phyloP scores from a whole-genome alignment of 2,888 invertebrate species.

The Microplitis deprimator region DNA sequence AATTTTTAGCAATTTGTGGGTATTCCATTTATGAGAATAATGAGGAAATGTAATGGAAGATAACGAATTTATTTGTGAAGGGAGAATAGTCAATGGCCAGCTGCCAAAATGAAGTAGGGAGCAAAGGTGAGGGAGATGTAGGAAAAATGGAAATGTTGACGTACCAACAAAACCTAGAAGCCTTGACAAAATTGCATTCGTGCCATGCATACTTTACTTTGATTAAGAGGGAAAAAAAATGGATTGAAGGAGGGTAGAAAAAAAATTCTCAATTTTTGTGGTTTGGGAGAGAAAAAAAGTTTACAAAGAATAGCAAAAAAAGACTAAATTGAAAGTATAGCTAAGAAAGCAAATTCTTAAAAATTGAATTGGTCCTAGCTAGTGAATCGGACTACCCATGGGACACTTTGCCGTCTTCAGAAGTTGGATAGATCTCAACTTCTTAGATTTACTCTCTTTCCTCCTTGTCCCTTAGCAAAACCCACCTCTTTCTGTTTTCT shows the following conservation, averaged over 20 bases:
- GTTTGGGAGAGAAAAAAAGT: not conserved
- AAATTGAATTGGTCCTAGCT: slow-evolving; percentile 20
- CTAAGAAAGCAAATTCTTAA: slow-evolving; percentile 18
- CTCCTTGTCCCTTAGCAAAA: not conserved
- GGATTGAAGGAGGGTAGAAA: not conserved
- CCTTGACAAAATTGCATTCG: slow-evolving; percentile 25
- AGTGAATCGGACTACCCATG: slow-evolving; percentile 6
- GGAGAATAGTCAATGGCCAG: slow-evolving; percentile 6
- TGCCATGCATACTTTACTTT: slow-evolving; percentile 21
- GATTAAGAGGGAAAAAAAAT: not conserved
- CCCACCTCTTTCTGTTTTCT: not conserved
- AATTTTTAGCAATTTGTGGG: slow-evolving; percentile 3
- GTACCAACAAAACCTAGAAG: slow-evolving; percentile 20
- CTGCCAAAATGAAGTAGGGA: slow-evolving; percentile 15
- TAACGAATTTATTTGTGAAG: slow-evolving; percentile 31
- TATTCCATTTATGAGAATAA: slow-evolving; percentile 14
- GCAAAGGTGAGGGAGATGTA: slow-evolving; percentile 6
- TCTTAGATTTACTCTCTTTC: too few species aligned
- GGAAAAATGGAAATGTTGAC: slow-evolving; percentile 31
- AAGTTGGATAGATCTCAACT: slow-evolving; percentile 16
- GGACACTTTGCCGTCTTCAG: slow-evolving; percentile 19
- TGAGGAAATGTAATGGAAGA: slow-evolving; percentile 27
- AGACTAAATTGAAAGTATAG: slow-evolving; percentile 2
- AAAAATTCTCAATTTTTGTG: not conserved
- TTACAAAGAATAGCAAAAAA: not conserved